Conservation (phyloP, 2,888 invertebrate species). For the Melinopterus prodromus region DNA sequence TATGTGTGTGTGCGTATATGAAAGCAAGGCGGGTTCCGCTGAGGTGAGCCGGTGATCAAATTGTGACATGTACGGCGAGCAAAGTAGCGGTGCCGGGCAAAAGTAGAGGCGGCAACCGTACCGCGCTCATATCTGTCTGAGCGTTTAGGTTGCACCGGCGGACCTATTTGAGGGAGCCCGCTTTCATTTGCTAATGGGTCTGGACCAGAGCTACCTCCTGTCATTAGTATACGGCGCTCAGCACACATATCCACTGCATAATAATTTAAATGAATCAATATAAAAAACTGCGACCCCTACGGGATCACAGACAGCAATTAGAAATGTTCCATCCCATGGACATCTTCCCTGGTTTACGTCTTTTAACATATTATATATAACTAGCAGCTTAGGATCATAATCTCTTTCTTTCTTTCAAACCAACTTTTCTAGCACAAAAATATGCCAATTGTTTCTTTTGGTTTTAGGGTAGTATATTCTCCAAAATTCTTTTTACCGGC, state of each 20-base stretch:
- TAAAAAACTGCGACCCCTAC: conserved; percentile 7
- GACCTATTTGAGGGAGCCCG: conserved; percentile 40
- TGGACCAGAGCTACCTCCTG: conserved; percentile 41
- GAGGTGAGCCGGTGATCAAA: conserved; percentile 42
- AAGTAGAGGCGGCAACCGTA: conserved; percentile 17
- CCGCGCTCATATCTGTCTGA: conserved; percentile 13
- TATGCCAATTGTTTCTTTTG: too few relatives aligned
- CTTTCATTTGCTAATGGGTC: conserved; percentile 49
- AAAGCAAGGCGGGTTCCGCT: conserved; percentile 40
- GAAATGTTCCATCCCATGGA: background rate
- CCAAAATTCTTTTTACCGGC: too few relatives aligned
- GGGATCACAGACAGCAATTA: background rate
- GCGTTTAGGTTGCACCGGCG: conserved; percentile 10
- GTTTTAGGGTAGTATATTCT: too few relatives aligned
- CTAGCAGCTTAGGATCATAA: too few relatives aligned
- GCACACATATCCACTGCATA: conserved; percentile 44
- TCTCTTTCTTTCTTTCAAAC: too few relatives aligned
- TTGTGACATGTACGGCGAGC: conserved; percentile 39
- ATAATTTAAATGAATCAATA: conserved; percentile 46
- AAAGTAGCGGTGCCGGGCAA: conserved; percentile 21
- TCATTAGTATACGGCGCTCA: conserved; percentile 45
- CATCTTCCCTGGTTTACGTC: too few relatives aligned
- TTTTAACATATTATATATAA: too few relatives aligned
- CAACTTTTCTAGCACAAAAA: too few relatives aligned
- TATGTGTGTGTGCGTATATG: conserved; percentile 35